These are phyloP conservation scores for Plectropomus leopardus DNA, from an alignment of 2,113 vertebrate species.

Conservation along the genomic window DNA sequence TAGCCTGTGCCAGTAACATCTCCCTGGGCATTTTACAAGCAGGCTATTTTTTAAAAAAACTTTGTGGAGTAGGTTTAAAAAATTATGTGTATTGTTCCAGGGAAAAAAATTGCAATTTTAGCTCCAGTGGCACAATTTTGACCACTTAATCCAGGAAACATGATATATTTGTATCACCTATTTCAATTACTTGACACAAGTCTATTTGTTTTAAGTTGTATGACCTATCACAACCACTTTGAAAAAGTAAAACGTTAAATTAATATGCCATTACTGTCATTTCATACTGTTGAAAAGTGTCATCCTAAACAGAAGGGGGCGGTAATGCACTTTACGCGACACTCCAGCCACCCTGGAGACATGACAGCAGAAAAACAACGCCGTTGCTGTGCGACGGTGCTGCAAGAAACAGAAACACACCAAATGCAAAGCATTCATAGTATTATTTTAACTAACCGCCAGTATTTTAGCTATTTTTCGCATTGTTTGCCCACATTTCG, in stretches of 20 bases:
- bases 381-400: constrained; percentile 63
- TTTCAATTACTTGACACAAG: too few relatives aligned
- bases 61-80: neutral
- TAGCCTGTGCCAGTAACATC: neutral
- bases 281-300: neutral
- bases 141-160: too few relatives aligned
- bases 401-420: too few relatives aligned
- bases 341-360: neutral
- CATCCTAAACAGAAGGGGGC: constrained; percentile 15
- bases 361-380: constrained; percentile 4
- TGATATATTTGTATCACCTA: too few relatives aligned
- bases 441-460: neutral
- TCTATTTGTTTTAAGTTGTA: too few relatives aligned
- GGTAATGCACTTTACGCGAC: rapidly evolving
- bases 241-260: neutral
- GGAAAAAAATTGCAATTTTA: too few relatives aligned
- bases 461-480: neutral
- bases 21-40: neutral
- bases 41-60: neutral
- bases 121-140: too few relatives aligned
- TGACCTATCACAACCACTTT: too few relatives aligned
- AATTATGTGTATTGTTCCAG: neutral
- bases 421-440: neutral
- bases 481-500: neutral
- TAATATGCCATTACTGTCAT: neutral